Evolutionary conservation across 2,888 invertebrate species (phyloP).

Genomic region (Idaea biselata): DNA sequence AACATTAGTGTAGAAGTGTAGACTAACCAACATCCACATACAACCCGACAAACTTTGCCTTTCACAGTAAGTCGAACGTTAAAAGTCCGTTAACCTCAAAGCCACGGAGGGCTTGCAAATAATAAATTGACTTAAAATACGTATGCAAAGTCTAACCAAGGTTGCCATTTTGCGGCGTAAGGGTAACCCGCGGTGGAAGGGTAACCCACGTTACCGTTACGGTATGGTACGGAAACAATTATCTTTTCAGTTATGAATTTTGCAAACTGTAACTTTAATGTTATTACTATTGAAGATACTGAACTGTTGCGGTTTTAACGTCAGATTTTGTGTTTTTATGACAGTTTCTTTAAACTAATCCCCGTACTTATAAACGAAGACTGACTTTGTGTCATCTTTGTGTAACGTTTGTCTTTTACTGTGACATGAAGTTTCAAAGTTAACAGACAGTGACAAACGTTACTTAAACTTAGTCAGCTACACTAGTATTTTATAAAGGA

Average conservation of each 20-base stretch:
- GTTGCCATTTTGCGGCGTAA: background rate
- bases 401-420: too few relatives aligned
- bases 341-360: background rate
- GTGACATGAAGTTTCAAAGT: too few relatives aligned
- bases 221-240: background rate
- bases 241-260: background rate
- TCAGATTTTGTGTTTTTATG: background rate
- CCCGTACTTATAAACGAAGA: too few relatives aligned
- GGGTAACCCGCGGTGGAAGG: background rate
- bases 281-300: background rate
- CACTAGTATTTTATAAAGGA: too few relatives aligned
- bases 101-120: background rate
- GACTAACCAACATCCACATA: too few relatives aligned
- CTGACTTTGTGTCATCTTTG: too few relatives aligned
- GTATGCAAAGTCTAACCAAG: background rate
- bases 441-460: too few relatives aligned
- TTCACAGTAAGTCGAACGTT: background rate
- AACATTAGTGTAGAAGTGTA: too few relatives aligned
- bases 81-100: background rate
- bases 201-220: background rate
- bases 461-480: too few relatives aligned
- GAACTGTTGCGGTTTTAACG: background rate
- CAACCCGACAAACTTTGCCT: background rate
- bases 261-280: background rate
- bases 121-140: conserved; percentile 1